Conservation (phyloP, 2,113 vertebrate genomes). For the Pycnonotus jocosus region DNA sequence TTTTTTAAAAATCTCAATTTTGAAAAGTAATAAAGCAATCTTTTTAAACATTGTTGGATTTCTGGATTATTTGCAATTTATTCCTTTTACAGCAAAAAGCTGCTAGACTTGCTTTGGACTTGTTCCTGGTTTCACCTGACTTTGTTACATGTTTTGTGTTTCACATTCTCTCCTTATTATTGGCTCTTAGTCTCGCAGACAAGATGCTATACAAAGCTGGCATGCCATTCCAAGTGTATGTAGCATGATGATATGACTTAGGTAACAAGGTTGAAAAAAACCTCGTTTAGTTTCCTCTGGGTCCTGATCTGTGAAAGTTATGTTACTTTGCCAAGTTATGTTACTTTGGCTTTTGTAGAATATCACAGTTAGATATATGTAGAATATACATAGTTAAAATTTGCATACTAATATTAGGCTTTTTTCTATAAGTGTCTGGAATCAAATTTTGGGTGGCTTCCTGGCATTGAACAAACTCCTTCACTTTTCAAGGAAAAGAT, state of each 20-base stretch:
- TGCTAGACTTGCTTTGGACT: neutral
- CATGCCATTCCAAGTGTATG: neutral
- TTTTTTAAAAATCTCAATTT: neutral
- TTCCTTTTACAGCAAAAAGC: neutral
- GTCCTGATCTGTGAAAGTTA: neutral
- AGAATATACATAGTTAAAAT: neutral
- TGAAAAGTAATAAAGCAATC: neutral
- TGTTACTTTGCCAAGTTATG: neutral
- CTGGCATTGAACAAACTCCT: neutral
- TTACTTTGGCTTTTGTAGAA: neutral
- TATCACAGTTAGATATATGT: neutral
- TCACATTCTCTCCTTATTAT: neutral
- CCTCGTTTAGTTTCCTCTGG: accelerated
- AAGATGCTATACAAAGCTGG: neutral
- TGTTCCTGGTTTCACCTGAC: neutral
- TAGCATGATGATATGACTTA: neutral
- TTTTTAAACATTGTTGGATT: neutral
- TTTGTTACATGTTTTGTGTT: neutral
- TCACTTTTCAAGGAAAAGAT: neutral
- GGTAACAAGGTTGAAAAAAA: neutral
- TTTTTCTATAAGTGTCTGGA: neutral
- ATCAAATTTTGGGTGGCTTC: neutral
- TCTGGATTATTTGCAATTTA: neutral
- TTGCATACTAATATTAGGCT: neutral
- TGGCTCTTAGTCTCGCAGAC: neutral